Conservation (phyloP, 2,113 vertebrate genomes). For the Rhipidura dahli region DNA sequence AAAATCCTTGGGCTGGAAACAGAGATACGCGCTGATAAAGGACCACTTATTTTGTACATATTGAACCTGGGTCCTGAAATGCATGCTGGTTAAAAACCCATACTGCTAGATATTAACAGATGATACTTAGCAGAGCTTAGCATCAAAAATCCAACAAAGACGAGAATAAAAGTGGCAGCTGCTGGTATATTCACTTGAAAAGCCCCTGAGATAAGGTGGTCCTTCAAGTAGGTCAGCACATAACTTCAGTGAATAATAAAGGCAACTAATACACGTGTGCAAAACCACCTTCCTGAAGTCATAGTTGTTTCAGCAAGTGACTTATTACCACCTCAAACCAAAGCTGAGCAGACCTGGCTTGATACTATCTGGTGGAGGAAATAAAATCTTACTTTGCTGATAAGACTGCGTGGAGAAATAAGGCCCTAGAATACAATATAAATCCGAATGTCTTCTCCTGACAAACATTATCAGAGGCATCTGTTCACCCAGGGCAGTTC, state of each 20-base stretch:
- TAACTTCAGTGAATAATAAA: background rate
- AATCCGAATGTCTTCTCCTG: background rate
- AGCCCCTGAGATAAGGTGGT: background rate
- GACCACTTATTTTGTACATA: background rate
- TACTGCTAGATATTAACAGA: background rate
- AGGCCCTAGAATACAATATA: background rate
- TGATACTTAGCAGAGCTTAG: background rate
- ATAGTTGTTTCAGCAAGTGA: background rate
- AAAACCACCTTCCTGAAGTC: background rate
- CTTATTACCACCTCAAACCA: background rate
- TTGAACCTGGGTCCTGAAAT: background rate
- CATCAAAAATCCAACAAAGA: background rate
- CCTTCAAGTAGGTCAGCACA: background rate
- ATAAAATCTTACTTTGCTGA: background rate
- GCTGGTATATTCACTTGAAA: background rate
- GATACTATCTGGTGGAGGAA: background rate
- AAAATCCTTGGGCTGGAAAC: background rate
- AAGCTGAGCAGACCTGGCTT: background rate
- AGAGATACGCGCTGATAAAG: background rate
- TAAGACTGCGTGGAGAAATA: background rate
- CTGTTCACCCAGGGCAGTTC: background rate
- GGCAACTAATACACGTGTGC: background rate
- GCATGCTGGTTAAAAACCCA: background rate
- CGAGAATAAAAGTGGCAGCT: background rate
- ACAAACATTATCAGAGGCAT: background rate